A percentile compares a stretch with the other conserved stretches of the same genome.
Conservation (phyloP, 1,140 invertebrate species). For the Platyscapa corneri region DNA sequence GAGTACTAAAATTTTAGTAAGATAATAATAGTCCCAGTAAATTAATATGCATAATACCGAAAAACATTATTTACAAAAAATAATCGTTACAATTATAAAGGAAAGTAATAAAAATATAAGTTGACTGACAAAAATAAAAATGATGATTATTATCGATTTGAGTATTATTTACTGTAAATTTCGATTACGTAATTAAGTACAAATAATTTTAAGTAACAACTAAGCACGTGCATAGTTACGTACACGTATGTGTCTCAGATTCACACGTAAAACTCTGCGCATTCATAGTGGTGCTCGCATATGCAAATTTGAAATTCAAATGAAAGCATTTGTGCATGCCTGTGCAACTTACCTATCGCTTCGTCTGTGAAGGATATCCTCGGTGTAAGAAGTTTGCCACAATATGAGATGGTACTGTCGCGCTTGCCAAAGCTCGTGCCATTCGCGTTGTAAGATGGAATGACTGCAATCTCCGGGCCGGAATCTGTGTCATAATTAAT, state of each 20-base stretch:
- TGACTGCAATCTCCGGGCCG: not conserved
- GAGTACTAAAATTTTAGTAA: no score
- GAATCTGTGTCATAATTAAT: slow-evolving; percentile 31
- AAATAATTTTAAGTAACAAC: not conserved
- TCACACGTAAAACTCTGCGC: not conserved
- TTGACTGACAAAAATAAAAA: no score
- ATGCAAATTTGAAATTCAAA: slow-evolving; percentile 2
- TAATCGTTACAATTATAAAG: no score
- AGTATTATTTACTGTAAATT: no score
- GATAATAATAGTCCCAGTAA: no score
- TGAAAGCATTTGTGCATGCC: not conserved
- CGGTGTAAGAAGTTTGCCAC: slow-evolving; percentile 65
- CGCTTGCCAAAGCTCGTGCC: slow-evolving; percentile 53
- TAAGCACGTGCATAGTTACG: not conserved
- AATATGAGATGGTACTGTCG: slow-evolving; percentile 61
- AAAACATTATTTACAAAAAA: no score
- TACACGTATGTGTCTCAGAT: not conserved
- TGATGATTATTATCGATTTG: no score
- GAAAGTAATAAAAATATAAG: no score
- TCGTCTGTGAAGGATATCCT: slow-evolving; percentile 71
- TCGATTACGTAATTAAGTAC: not conserved
- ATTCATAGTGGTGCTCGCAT: not conserved
- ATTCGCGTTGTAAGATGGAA: slow-evolving; percentile 22
- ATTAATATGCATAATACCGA: no score
- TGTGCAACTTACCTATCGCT: slow-evolving; percentile 64